phyloP scores from a whole-genome alignment of 30 jellyfish, hydroid and myxozoan species.

The Calvadosia cruxmelitensis region DNA sequence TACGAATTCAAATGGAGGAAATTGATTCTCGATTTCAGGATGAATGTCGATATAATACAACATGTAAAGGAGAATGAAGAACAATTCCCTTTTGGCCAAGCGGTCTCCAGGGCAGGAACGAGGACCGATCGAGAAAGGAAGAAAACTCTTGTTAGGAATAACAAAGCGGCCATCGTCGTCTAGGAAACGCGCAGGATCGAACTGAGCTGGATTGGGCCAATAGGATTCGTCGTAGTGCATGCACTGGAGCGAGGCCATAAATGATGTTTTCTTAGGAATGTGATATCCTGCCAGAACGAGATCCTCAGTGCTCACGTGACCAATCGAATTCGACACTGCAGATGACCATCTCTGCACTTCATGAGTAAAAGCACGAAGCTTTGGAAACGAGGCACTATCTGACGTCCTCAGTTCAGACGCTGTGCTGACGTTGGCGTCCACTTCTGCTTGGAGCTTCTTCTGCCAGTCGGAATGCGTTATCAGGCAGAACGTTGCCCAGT shows the following conservation, averaged over 20 bases:
- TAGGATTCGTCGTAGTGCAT: constrained; percentile 28
- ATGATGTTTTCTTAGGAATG: constrained; percentile 33
- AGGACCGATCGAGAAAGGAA: constrained; percentile 50
- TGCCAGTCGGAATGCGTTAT: constrained; percentile 23
- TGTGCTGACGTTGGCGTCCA: constrained; percentile 7
- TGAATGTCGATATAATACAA: not conserved
- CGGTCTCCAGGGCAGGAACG: constrained; percentile 57
- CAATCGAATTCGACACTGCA: constrained; percentile 32
- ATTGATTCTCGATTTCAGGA: not conserved
- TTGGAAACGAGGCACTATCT: constrained; percentile 24
- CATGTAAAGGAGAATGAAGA: constrained; percentile 23
- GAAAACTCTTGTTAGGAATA: constrained; percentile 32
- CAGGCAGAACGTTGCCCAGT: constrained; percentile 41
- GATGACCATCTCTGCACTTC: constrained; percentile 40
- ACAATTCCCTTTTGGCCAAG: constrained; percentile 44
- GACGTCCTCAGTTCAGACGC: constrained; percentile 1
- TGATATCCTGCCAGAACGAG: constrained; percentile 26
- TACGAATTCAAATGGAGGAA: constrained; percentile 4
- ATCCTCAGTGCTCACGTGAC: constrained; percentile 42
- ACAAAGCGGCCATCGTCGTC: constrained; percentile 37
- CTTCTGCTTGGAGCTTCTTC: constrained; percentile 16
- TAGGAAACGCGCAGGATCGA: constrained; percentile 39
- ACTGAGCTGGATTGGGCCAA: constrained; percentile 47
- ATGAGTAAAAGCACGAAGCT: constrained; percentile 34
- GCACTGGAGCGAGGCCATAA: constrained; percentile 17